Base-by-base conservation (phyloP, 2,113 vertebrate genomes). In the Zosterops hypoxanthus region DNA sequence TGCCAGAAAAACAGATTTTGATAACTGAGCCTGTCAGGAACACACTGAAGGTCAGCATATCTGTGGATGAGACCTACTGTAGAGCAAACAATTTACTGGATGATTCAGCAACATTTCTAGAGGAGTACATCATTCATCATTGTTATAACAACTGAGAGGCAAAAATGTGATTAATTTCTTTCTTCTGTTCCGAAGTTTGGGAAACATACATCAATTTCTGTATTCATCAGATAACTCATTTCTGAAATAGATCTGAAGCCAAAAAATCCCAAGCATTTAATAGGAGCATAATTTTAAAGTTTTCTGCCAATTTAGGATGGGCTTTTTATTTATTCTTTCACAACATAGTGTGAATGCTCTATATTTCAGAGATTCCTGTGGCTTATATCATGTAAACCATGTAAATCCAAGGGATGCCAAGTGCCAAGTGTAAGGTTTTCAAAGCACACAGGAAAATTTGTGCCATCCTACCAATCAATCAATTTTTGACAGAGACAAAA, bases 111-210 rank as follows among this genome's bases (percentile, higher is more conserved):
- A 78, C 88, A 83, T 95, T 96, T 78, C 88, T 50, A n/a, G 47
- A 90, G 79, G 59, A 86, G 64, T 41, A 6, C 81, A 81, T 91
- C 83, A 95, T 98, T 97, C 95, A 92, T 98, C 97, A 97, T 83
- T 82, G 90, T 97, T 97, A 92, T 4, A 96, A 91, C 77, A 96
- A 93, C 93, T 94, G 88, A 96, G 63, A 97, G 88, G 53, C 94
- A 97, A 95, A 97, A 97, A 94, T 56, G 47, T 97, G 97, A 97
- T 97, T 97, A 97, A 97, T 97, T 97, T 96, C 79, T 95, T 96
- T 98, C 85, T 91, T 70, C 68, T 86, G n/a, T 93, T 97, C 94
- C 78, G 79, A 89, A 93, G 95, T 97, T 97, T 96, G 52, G 80
- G 83, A 96, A 88, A 75, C 64, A 97, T 97, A 63, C 78, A 95